Evolutionary conservation across 2,113 vertebrate species (phyloP).

Genomic region (Dendrocopos noguchii): DNA sequence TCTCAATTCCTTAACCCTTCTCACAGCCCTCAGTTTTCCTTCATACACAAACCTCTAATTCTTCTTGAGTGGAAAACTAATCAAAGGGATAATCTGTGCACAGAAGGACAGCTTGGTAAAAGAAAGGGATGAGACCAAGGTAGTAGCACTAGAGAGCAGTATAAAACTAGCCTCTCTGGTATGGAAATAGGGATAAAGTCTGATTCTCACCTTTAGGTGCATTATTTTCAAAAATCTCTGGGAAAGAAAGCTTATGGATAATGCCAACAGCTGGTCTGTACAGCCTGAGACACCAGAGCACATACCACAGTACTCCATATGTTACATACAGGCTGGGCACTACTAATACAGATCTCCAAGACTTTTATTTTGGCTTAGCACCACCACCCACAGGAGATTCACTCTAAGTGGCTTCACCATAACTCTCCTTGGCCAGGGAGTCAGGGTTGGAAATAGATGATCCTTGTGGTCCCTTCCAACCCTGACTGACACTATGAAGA

Average conservation of each 20-base stretch:
- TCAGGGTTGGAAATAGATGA: not conserved
- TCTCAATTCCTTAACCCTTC: not conserved
- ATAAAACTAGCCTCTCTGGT: not conserved
- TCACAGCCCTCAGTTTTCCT: not conserved
- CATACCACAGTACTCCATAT: rapidly evolving
- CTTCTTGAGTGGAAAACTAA: not conserved
- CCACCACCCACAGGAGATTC: not conserved
- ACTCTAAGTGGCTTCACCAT: not conserved
- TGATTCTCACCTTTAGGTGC: not conserved
- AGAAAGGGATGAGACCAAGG: not conserved
- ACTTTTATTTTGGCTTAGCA: not conserved
- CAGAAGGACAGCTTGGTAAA: not conserved
- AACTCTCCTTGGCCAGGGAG: not conserved
- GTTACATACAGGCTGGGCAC: not conserved
- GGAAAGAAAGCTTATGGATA: not conserved
- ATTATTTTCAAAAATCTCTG: not conserved
- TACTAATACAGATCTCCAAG: not conserved
- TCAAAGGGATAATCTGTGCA: not conserved
- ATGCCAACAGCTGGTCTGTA: not conserved
- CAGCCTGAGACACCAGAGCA: not conserved
- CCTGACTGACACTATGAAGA: not conserved
- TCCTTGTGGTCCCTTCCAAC: no score
- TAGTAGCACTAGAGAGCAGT: not conserved
- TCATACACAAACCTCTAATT: not conserved
- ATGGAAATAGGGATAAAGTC: not conserved